Percentiles rank a stretch among this genome's conserved stretches.
Conservation (phyloP, 2,888 invertebrate species). For the Morpho deidamia region DNA sequence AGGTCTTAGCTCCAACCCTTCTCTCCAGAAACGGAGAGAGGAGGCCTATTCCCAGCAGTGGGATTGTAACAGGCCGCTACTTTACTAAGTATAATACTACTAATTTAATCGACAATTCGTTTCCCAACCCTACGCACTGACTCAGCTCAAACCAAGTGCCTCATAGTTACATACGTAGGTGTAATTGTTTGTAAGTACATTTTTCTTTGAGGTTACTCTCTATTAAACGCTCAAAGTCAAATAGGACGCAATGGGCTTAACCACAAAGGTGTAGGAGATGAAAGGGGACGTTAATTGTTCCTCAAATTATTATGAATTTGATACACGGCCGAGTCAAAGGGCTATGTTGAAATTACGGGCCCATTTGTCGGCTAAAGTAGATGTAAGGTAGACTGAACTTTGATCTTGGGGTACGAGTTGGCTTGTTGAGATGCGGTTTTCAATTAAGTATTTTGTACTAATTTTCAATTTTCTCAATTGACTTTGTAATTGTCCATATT, state of each 20-base stretch:
- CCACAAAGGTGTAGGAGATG: conserved; percentile 68
- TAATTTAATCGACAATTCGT: conserved; percentile 34
- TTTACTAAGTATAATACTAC: too few species aligned
- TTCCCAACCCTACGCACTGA: conserved; percentile 51
- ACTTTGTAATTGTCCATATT: conserved; percentile 10
- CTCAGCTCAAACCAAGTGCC: conserved; percentile 66
- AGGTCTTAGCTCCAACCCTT: too few species aligned
- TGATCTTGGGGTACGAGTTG: conserved; percentile 23
- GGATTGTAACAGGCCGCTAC: too few species aligned
- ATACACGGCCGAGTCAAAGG: conserved; percentile 55
- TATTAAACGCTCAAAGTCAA: conserved; percentile 72
- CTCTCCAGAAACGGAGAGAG: too few species aligned
- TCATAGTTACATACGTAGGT: conserved; percentile 72
- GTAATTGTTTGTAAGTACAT: conserved; percentile 76
- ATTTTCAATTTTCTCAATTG: conserved; percentile 19
- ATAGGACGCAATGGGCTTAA: conserved; percentile 65
- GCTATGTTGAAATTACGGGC: conserved; percentile 32
- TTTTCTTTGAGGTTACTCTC: conserved; percentile 79
- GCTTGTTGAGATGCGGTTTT: conserved; percentile 15
- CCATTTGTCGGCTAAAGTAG: conserved; percentile 27
- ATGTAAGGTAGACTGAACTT: conserved; percentile 26
- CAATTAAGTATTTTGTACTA: conserved; percentile 25
- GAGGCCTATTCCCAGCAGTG: too few species aligned
- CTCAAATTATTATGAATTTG: conserved; percentile 74
- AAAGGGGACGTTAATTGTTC: conserved; percentile 68